Base-by-base conservation (phyloP, 2,797 vertebrate species). In the Notoglanidium macrostoma region DNA sequence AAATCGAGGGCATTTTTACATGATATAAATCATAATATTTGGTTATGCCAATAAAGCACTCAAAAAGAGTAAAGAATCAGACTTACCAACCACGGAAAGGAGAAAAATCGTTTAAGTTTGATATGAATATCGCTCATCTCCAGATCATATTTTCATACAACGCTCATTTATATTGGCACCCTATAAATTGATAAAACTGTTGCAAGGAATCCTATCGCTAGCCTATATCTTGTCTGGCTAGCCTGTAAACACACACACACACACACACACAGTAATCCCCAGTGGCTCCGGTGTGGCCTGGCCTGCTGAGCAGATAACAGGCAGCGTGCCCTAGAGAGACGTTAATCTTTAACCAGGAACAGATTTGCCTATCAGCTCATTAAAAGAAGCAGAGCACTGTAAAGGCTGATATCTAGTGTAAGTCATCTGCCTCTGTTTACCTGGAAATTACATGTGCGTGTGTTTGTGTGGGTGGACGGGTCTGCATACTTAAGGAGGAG, bases 311-410 rank as follows among this genome's bases (percentile, higher is more conserved):
- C 93, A 95, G 94, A 95, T 95, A 95, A 95, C 93, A 91, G 87
- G 90, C 93, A 92, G 92, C 93, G 94, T 93, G 94, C 93, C 94
- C 93, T 92, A 87, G 93, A 90, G 90, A 93, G 90, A 90, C 89
- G 92, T 94, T 95, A 95, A 95, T 96, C 95, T 96, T 96, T 95
- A 96, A 95, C 95, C 94, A 95, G 94, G 92, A 94, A 95, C 91
- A 94, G 95, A 96, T 96, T 95, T 95, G 94, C 94, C 94, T 94
- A 96, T 96, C 95, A 94, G 95, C 95, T 95, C 88, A 92, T 95
- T 95, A 95, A 95, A 96, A 95, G 95, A 93, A 94, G 90, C 44
- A 86, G 89, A 91, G 83, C 72, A 32, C 84, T 73, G 73, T 84
- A 91, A 90, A 93, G 77, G 88, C 80, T 90, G 89, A 90, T 91